These are phyloP conservation scores for Hypocryptadius cinnamomeus DNA, from an alignment of 2,113 vertebrate species.

Conservation along the genomic window DNA sequence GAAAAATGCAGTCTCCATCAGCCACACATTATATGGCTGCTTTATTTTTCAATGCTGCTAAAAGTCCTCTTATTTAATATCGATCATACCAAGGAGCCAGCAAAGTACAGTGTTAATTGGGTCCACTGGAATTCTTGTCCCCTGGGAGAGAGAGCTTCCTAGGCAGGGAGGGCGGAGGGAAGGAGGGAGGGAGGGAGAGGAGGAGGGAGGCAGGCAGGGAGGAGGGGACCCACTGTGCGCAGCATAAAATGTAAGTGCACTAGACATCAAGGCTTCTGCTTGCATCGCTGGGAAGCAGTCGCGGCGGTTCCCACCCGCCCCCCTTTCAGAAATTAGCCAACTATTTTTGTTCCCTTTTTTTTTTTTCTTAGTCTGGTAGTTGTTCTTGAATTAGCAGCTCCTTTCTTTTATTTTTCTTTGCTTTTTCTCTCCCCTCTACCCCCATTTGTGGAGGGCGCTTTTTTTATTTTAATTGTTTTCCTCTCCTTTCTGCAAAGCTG, in stretches of 20 bases:
- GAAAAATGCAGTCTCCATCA: background rate
- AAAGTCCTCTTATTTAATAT: slow-evolving; percentile 70
- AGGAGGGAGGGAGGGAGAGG: slow-evolving; percentile 38
- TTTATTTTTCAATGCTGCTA: slow-evolving; percentile 62
- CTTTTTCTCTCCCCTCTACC: background rate
- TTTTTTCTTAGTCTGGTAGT: background rate
- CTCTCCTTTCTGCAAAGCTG: slow-evolving; percentile 42
- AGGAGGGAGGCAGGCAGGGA: background rate
- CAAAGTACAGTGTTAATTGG: slow-evolving; percentile 75
- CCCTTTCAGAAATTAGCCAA: slow-evolving; percentile 7
- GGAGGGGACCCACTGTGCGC: slow-evolving; percentile 25
- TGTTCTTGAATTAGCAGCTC: background rate
- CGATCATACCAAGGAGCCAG: slow-evolving; percentile 63
- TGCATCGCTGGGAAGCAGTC: slow-evolving; percentile 15
- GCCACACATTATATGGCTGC: slow-evolving; percentile 32
- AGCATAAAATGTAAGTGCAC: slow-evolving; percentile 38
- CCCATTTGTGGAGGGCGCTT: background rate
- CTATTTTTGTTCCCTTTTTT: background rate
- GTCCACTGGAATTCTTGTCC: slow-evolving; percentile 72
- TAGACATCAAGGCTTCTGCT: slow-evolving; percentile 52
- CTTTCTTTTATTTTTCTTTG: slow-evolving; percentile 5
- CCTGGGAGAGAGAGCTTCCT: slow-evolving; percentile 56
- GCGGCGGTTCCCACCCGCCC: background rate
- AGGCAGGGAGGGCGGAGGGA: slow-evolving; percentile 37
- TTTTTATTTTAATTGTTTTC: slow-evolving; percentile 22